A percentile compares a stretch with the other conserved stretches of the same genome.
phyloP scores from a whole-genome alignment of 2,113 vertebrate species.

The Centropus unirufus region DNA sequence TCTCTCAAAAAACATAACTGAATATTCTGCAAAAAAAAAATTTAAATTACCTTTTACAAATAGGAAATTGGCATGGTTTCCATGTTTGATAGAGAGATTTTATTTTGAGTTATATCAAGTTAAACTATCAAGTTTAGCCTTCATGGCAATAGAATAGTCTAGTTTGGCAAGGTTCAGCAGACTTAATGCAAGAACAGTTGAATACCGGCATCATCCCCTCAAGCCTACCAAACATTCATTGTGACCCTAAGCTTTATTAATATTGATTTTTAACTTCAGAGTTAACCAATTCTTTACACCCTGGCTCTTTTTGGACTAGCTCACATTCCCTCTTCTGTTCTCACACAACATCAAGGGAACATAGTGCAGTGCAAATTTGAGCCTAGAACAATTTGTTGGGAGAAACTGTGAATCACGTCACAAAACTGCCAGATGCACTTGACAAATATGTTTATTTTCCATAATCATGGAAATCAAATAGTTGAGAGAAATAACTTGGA shows the following conservation, averaged over 20 bases:
- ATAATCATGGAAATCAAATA: background rate
- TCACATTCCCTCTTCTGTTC: too few species aligned
- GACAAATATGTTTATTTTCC: background rate
- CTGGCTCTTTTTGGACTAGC: background rate
- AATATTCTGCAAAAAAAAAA: background rate
- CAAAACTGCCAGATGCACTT: background rate
- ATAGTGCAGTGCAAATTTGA: background rate
- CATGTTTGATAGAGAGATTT: background rate
- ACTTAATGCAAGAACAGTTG: background rate
- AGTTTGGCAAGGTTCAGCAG: background rate
- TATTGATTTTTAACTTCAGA: background rate
- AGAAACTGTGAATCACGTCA: background rate
- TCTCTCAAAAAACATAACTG: accelerated
- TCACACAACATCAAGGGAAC: background rate
- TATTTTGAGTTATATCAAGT: background rate
- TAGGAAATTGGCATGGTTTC: background rate
- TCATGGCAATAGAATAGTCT: background rate
- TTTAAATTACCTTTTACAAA: background rate
- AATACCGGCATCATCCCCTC: background rate
- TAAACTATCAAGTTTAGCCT: background rate
- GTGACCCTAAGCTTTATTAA: background rate
- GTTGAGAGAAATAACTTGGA: background rate
- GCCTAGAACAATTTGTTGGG: background rate
- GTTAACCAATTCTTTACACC: background rate
- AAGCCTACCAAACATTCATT: background rate